Evolutionary conservation across 2,113 vertebrate species (phyloP).

Genomic region (Camelus dromedarius): DNA sequence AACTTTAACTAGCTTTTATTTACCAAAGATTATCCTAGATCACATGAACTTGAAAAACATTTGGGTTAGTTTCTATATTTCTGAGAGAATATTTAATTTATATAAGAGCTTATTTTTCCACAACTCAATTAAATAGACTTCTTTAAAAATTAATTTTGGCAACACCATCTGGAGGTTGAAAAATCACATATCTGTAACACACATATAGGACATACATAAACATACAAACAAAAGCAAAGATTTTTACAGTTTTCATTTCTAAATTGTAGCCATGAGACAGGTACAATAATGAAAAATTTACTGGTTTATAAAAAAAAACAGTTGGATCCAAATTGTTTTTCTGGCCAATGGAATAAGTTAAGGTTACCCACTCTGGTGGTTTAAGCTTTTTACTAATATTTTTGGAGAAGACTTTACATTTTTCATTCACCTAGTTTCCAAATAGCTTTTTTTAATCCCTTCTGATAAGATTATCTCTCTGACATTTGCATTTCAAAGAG

Average conservation of each 20-base stretch:
- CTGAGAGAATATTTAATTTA: not conserved
- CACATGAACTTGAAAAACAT: not conserved
- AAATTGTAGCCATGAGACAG: not conserved
- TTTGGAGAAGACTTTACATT: not conserved
- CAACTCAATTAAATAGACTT: not conserved
- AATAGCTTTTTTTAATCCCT: not conserved
- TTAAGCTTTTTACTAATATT: not conserved
- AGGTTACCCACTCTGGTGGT: not conserved
- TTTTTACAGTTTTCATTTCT: not conserved
- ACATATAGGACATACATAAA: not conserved
- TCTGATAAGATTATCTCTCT: not conserved
- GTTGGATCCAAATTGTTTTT: not conserved
- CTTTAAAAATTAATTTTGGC: not conserved
- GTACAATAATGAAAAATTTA: not conserved
- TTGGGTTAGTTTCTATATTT: not conserved
- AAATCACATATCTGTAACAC: not conserved
- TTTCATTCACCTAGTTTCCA: not conserved
- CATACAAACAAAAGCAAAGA: not conserved
- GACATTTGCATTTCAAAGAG: not conserved
- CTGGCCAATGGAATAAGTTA: not conserved
- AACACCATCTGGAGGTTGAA: not conserved
- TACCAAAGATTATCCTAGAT: not conserved
- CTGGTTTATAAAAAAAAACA: not conserved
- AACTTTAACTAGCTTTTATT: not conserved
- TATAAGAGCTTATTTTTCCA: not conserved